These are phyloP conservation scores for Myotis pilosus DNA, from an alignment of 2,797 vertebrate species.

Conservation along the genomic window DNA sequence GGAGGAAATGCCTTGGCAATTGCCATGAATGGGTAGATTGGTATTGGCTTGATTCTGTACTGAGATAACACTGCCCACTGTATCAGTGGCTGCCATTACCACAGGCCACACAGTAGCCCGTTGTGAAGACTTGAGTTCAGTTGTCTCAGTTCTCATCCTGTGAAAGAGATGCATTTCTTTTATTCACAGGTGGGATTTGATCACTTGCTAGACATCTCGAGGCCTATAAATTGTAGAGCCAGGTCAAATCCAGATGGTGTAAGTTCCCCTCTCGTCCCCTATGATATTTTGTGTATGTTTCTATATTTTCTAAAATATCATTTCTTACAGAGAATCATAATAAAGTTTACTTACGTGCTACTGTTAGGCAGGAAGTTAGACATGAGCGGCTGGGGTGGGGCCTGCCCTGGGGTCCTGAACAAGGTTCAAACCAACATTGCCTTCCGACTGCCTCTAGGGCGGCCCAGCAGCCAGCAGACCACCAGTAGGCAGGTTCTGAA, in stretches of 20 bases:
- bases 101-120: neutral
- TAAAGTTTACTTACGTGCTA: neutral
- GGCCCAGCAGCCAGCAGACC: no score
- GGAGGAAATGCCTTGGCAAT: neutral
- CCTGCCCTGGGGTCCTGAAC: no score
- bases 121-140: neutral
- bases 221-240: neutral
- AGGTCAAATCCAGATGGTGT: neutral
- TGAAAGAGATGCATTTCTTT: neutral
- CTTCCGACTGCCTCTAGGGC: no score
- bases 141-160: neutral
- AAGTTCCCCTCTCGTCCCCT: no score
- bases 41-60: neutral
- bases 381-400: no score
- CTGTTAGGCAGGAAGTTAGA: no score
- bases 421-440: no score
- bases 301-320: neutral
- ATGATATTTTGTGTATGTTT: accelerated
- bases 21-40: accelerated
- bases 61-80: neutral
- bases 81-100: no score
- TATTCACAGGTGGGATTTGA: neutral
- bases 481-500: no score
- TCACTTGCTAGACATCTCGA: no score
- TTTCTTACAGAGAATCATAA: neutral